Conservation (phyloP, 2,888 invertebrate genomes). For the Arrhopalites spinosus region DNA sequence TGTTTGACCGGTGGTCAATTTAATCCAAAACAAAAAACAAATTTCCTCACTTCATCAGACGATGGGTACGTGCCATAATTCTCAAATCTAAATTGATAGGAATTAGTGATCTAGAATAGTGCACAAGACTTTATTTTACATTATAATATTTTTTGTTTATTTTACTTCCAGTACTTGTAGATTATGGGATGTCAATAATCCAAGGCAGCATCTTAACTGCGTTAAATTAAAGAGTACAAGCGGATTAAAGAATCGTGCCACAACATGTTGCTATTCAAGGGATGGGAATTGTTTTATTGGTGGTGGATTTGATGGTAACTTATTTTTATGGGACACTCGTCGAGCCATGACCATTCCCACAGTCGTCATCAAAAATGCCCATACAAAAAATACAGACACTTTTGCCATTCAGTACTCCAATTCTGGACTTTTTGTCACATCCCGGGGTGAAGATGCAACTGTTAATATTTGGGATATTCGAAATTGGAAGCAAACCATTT, state of each 20-base stretch:
- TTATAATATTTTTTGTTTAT: slow-evolving; percentile 39
- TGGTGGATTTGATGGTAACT: slow-evolving; percentile 91
- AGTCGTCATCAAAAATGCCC: slow-evolving; percentile 71
- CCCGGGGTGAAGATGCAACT: slow-evolving; percentile 88
- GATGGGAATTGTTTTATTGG: slow-evolving; percentile 88
- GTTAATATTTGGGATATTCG: slow-evolving; percentile 94
- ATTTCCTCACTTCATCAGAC: slow-evolving; percentile 92
- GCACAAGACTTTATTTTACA: background rate
- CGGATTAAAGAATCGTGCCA: slow-evolving; percentile 84
- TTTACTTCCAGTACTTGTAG: slow-evolving; percentile 84
- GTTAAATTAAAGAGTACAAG: slow-evolving; percentile 86
- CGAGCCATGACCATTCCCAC: slow-evolving; percentile 72
- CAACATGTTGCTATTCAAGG: slow-evolving; percentile 78
- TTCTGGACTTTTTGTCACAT: slow-evolving; percentile 75
- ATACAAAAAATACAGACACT: slow-evolving; percentile 78
- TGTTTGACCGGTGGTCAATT: slow-evolving; percentile 87
- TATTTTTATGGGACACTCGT: slow-evolving; percentile 96
- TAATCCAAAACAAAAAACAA: slow-evolving; percentile 88
- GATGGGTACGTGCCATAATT: slow-evolving; percentile 80
- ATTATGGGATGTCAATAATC: slow-evolving; percentile 83
- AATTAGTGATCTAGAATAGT: background rate
- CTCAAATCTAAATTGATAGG: background rate
- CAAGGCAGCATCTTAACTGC: slow-evolving; percentile 76
- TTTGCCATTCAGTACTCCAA: slow-evolving; percentile 88
- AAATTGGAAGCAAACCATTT: slow-evolving; percentile 76